Evolutionary conservation across 37 sponge, comb jelly and placozoan species (phyloP).

Genomic region (Amphimedon queenslandica): DNA sequence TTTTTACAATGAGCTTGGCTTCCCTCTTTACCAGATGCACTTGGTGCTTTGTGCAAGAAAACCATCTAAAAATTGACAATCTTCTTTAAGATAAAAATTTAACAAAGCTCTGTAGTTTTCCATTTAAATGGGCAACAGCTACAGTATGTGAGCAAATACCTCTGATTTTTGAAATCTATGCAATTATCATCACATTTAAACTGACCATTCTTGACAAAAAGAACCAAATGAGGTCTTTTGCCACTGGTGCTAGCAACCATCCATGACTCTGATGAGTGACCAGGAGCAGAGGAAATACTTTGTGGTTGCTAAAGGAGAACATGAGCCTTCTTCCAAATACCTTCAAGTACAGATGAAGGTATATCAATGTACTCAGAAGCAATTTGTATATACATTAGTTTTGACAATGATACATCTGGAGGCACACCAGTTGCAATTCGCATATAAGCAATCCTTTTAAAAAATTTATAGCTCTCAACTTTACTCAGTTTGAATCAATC

Average conservation of each 20-base stretch:
- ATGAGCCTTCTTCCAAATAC: conserved; percentile 33
- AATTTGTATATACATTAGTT: no score
- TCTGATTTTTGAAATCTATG: conserved; percentile 3
- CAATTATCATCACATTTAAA: conserved; percentile 28
- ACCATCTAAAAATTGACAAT: no score
- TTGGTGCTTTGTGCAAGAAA: no score
- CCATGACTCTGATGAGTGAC: neutral
- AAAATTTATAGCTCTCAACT: no score
- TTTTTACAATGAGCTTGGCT: no score
- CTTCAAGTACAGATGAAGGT: conserved; percentile 17
- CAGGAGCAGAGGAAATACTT: conserved; percentile 28
- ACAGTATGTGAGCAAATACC: conserved; percentile 26
- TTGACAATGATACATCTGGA: no score
- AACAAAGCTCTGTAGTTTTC: conserved; percentile 4
- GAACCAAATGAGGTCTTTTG: conserved; percentile 29
- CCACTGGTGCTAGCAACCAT: conserved; percentile 28
- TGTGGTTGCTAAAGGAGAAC: neutral
- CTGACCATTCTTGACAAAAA: conserved; percentile 19
- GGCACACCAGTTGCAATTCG: no score
- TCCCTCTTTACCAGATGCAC: no score
- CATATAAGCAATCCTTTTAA: no score
- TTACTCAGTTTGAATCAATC: no score
- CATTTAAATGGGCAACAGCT: conserved; percentile 3
- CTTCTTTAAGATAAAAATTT: no score
- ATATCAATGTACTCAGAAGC: no score